Base-by-base conservation (phyloP, 2,113 vertebrate genomes). In the Lichenostomus cassidix region DNA sequence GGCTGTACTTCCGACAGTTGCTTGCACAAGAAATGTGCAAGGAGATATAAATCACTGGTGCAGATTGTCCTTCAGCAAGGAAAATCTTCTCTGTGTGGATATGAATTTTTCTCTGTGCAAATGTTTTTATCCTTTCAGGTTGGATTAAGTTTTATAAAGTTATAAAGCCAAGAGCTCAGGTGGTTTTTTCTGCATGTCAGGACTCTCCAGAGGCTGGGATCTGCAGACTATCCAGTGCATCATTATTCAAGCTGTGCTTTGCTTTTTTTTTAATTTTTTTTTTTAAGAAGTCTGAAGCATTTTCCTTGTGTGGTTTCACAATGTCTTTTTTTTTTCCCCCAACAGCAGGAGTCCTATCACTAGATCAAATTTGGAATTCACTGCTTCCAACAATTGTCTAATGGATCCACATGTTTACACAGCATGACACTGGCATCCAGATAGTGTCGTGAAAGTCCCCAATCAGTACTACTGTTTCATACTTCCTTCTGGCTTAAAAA, bases 401-500 rank as follows among this genome's bases (percentile, higher is more conserved):
- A 88, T 78, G 92, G 64, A 91, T 91, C 82, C 82, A 81, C 85
- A 58, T 95, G 84, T 95, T 95, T 91, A 90, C 87, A 92, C 85
- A 94, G 94, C 73, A 7, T 67, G 92, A 94, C 94, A 83, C 11
- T 80, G 96, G 88, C 79, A 74, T 90, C 42, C 82, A 85, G 53
- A 85, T 35, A 80, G 46, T 49, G 77, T 83, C 11, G 1, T 82
- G 65, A 27, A 78, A 64, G 67, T 29, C 67, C 44, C 42, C 23
- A 27, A 7, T 37, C 94, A 91, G 55, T 53, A 25, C 50, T 85
- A 46, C 90, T 67, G 83, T 55, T 79, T 69, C 18, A 11, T 76
- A 63, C 58, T 90, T 92, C 90, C 63, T 83, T 80, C 20, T 25
- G 44, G 21, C 65, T 78, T 55, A 1, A 13, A 58, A 22, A 44